Conservation (phyloP, 2,113 vertebrate species). For the cat (Felis catus) region F.catus_Fca126_mat1.0 CM031418.1:104676001-104676500, state of each 20-base stretch:
- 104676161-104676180: neutral
- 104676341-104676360: neutral
- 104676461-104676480: neutral
- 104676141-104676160: neutral
- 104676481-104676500: neutral
- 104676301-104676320: neutral
- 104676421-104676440: neutral
- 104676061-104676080: neutral
- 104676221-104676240: neutral
- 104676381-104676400: neutral
- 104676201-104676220: neutral
- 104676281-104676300: neutral
- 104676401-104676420: neutral
- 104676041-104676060: neutral
- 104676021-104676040: too few species aligned
- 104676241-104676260: neutral
- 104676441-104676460: neutral
- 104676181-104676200: neutral
- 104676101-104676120: neutral
- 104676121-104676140: neutral
- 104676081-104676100: neutral
- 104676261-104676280: neutral
- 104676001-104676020: neutral
- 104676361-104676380: neutral
- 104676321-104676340: neutral